Conservation (phyloP, 2,888 invertebrate species). For the Strigamia transsilvanica region DNA sequence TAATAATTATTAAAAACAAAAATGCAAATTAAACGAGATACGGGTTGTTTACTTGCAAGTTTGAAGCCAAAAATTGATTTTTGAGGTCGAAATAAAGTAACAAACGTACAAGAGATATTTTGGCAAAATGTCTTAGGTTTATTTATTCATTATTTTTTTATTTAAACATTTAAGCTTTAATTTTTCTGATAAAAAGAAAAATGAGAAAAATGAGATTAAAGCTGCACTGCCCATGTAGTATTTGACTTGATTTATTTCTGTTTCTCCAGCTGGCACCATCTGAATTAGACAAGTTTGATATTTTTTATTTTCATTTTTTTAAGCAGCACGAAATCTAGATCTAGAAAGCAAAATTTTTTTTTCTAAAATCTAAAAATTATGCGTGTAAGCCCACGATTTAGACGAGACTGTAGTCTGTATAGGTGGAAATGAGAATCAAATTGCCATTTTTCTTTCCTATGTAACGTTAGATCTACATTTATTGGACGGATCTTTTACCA, state of each 20-base stretch:
- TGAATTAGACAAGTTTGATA: background rate
- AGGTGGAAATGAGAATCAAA: slow-evolving; percentile 27
- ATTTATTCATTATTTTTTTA: too few relatives aligned
- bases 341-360: background rate
- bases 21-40: too few relatives aligned
- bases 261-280: slow-evolving; percentile 26
- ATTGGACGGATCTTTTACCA: slow-evolving; percentile 35
- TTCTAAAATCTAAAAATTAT: background rate
- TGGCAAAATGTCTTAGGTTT: too few relatives aligned
- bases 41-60: too few relatives aligned
- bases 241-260: slow-evolving; percentile 24
- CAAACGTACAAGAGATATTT: background rate
- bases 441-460: slow-evolving; percentile 5
- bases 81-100: background rate
- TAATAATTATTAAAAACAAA: background rate
- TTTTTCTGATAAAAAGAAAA: background rate
- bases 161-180: background rate
- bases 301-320: slow-evolving; percentile 1
- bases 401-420: background rate
- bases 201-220: background rate
- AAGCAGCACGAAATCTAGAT: background rate
- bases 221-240: background rate
- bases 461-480: slow-evolving; percentile 36
- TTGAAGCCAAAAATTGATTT: too few relatives aligned
- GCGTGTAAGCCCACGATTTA: background rate